These are phyloP conservation scores for Pantherophis guttatus DNA, from an alignment of 2,113 vertebrate genomes.

Conservation along the genomic window DNA sequence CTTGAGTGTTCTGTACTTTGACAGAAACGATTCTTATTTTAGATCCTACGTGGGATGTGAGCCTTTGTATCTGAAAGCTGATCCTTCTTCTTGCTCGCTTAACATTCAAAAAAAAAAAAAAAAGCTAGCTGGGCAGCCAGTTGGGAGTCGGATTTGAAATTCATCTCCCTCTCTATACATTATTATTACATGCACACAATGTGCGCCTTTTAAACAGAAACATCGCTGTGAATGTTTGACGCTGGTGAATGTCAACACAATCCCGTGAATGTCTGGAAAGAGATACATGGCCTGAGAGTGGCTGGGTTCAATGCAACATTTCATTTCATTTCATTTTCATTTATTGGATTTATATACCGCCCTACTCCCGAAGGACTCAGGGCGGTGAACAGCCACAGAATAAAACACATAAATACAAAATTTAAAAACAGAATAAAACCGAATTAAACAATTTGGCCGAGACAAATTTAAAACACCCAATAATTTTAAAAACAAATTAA, in stretches of 20 bases:
- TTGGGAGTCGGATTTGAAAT: background rate
- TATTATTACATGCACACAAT: too few relatives aligned
- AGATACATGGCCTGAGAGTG: background rate
- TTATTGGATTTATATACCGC: too few relatives aligned
- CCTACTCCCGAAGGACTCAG: too few relatives aligned
- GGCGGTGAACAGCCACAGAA: too few relatives aligned
- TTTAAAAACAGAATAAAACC: too few relatives aligned
- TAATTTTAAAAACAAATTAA: too few relatives aligned
- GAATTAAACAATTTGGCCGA: too few relatives aligned
- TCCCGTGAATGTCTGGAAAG: background rate
- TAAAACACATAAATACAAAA: too few relatives aligned
- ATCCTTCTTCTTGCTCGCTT: background rate
- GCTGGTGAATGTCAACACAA: background rate
- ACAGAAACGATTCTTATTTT: constrained; percentile 11
- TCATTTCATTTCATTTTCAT: too few relatives aligned
- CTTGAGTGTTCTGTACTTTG: background rate
- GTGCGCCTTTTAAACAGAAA: background rate
- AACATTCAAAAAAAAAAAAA: background rate
- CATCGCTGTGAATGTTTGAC: background rate
- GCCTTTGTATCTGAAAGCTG: background rate
- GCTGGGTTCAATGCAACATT: background rate
- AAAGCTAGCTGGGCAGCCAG: background rate
- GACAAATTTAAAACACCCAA: too few relatives aligned
- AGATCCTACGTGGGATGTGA: background rate
- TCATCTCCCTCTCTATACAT: background rate